A percentile compares a stretch with the other conserved stretches of the same genome.
Evolutionary conservation across 2,797 vertebrate species (phyloP).

Genomic region (Pangasius mekongensis): DNA sequence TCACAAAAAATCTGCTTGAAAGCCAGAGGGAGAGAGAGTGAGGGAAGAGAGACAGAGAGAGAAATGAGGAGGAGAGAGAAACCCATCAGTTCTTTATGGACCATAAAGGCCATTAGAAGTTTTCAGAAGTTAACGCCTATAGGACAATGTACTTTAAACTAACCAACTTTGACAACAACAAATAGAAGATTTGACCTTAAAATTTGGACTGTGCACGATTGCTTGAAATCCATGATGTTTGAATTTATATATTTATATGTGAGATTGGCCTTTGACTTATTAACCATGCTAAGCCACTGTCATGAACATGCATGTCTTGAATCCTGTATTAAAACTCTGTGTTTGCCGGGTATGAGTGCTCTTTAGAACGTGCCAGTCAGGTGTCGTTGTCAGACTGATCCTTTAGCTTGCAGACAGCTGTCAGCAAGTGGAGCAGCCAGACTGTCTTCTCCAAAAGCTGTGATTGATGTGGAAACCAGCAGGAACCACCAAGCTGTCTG

Average conservation of each 20-base stretch:
- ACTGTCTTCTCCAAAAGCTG: constrained; percentile 39
- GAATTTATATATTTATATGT: background rate
- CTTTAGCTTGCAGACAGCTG: constrained; percentile 55
- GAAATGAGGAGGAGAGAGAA: constrained; percentile 47
- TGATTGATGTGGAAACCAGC: constrained; percentile 54
- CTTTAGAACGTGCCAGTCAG: constrained; percentile 58
- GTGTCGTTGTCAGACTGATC: constrained; percentile 60
- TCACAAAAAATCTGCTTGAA: constrained; percentile 52
- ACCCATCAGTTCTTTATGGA: constrained; percentile 53
- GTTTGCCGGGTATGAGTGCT: constrained; percentile 47
- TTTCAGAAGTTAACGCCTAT: constrained; percentile 50
- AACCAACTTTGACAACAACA: constrained; percentile 20
- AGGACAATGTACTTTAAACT: constrained; percentile 34
- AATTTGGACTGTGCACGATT: background rate
- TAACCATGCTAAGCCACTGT: background rate
- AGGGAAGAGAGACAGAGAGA: constrained; percentile 59
- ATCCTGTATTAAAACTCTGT: constrained; percentile 57
- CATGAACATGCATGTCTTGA: constrained; percentile 63
- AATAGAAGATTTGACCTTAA: constrained; percentile 18
- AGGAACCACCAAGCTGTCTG: constrained; percentile 51
- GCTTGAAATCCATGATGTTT: background rate
- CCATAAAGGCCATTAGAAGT: constrained; percentile 58
- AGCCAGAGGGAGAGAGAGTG: constrained; percentile 59
- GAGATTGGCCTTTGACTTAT: constrained; percentile 14
- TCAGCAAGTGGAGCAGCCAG: constrained; percentile 41